A percentile compares a stretch with the other conserved stretches of the same genome.
phyloP scores from a whole-genome alignment of 2,888 invertebrate species.

The Boloria euphrosyne region DNA sequence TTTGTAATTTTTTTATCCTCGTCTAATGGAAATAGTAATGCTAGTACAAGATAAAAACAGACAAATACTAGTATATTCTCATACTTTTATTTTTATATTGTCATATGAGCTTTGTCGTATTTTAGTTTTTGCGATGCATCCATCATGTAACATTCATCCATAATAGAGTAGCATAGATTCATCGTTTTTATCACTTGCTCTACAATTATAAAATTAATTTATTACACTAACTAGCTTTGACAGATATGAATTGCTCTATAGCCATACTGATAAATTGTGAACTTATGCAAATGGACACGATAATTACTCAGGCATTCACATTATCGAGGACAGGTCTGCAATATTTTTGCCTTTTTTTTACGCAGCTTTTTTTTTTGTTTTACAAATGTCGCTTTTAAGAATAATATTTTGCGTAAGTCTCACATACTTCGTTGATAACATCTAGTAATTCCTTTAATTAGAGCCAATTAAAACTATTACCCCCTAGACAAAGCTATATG shows the following conservation, averaged over 20 bases:
- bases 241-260: slow-evolving; percentile 26
- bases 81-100: slow-evolving; percentile 6
- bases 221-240: slow-evolving; percentile 13
- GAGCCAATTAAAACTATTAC: slow-evolving; percentile 33
- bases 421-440: slow-evolving; percentile 18
- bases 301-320: slow-evolving; percentile 3
- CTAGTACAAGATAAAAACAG: background rate
- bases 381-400: slow-evolving; percentile 5
- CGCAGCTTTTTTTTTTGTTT: background rate
- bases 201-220: slow-evolving; percentile 9
- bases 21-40: too few relatives aligned
- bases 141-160: slow-evolving; percentile 6
- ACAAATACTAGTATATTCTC: background rate
- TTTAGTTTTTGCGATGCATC: slow-evolving; percentile 13
- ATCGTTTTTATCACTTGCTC: slow-evolving; percentile 15
- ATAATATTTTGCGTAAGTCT: background rate
- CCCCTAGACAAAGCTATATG: slow-evolving; percentile 29
- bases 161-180: slow-evolving; percentile 8
- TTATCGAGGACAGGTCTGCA: slow-evolving; percentile 9
- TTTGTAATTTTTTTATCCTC: background rate
- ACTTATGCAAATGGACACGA: slow-evolving; percentile 6
- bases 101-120: background rate
- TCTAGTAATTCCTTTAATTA: slow-evolving; percentile 30
- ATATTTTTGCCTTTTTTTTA: slow-evolving; percentile 7
- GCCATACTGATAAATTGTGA: slow-evolving; percentile 16